Evolutionary conservation across 2,797 vertebrate genomes (phyloP).

Genomic region (Hemitrygon akajei): DNA sequence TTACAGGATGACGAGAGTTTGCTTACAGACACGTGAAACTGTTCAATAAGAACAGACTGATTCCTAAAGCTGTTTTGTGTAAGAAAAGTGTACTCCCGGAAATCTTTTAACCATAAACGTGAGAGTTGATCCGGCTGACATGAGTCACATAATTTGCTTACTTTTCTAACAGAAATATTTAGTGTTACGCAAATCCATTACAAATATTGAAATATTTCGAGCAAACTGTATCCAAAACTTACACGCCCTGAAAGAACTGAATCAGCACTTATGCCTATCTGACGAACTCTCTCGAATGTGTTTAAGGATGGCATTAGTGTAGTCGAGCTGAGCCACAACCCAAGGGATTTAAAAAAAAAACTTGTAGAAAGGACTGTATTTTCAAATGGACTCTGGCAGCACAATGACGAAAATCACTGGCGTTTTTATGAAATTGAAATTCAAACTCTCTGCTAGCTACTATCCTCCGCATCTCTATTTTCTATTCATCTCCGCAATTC

Average conservation of each 20-base stretch:
- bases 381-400: neutral
- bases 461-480: neutral
- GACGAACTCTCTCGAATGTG: neutral
- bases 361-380: neutral
- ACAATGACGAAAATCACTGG: neutral
- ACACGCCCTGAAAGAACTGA: neutral
- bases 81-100: neutral
- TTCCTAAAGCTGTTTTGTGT: neutral
- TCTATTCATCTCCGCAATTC: no score
- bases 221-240: neutral
- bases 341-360: no score
- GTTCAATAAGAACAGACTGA: neutral
- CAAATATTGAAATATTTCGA: neutral
- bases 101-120: neutral
- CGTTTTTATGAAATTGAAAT: neutral
- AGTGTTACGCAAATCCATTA: neutral
- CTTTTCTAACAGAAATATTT: slow-evolving; percentile 4
- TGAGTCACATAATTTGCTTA: slow-evolving; percentile 11
- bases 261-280: neutral
- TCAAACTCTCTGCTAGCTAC: neutral
- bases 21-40: neutral
- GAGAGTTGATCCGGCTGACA: neutral
- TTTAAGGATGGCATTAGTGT: neutral
- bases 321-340: neutral
- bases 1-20: neutral